Evolutionary conservation across 2,888 invertebrate species (phyloP), one percentile per base, ranked within the genome.

Genomic region (Beris morrisii): DNA sequence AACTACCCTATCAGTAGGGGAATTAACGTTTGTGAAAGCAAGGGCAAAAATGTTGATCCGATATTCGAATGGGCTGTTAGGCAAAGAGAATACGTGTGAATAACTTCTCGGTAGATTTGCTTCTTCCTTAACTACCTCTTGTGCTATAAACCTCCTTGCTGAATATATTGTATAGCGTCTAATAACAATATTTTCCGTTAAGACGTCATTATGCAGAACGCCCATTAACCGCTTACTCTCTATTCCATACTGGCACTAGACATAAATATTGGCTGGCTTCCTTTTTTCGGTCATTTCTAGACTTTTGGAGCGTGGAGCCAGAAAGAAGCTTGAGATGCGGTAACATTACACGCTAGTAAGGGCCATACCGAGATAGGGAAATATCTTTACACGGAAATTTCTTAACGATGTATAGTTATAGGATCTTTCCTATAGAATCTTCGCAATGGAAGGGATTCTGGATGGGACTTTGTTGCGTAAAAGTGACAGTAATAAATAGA

Each of bases 161-260:
- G 13, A 32, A 30, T 32, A 48, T 22, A 13, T 50, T 61, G 56
- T 65, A 61, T 55, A 53, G 44, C 22, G 31, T 55, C 65, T 66
- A 68, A 68, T 68, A 68, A 68, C 68, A 65, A 68, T 68, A 68
- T 66, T 68, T 68, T 68, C 15, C 64, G 68, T 68, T 65, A 66
- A 68, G 65, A 64, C 68, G 53, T 66, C 65, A 64, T 66, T 66
- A 68, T 68, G 68, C 63, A 68, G 66, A 66, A 66, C 64, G 63
- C 57, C 68, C 68, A 68, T 68, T 68, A 68, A 68, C 65, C 64
- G 68, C 55, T 68, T 68, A 65, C 65, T 32, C 48, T 48, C 48
- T 31, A 59, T 22, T 31, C 50, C 22, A 30, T 13, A 48, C 30
- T 48, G 48, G 59, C 48, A 61, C 48, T 56, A 61, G 50, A 65